A percentile compares a stretch with the other conserved stretches of the same genome.
phyloP scores from a whole-genome alignment of 2,888 invertebrate genomes.

The Tortricodes alternella region DNA sequence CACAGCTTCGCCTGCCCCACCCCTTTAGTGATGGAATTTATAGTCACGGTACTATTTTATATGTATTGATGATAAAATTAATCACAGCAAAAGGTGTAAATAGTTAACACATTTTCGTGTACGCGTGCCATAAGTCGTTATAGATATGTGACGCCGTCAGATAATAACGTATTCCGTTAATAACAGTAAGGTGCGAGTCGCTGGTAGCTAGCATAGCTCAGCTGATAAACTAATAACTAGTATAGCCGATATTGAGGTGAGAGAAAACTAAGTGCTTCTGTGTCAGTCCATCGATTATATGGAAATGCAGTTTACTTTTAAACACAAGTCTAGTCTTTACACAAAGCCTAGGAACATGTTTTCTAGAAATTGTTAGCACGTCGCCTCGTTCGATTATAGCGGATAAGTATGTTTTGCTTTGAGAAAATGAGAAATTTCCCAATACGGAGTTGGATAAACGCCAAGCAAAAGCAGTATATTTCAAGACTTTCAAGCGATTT shows the following conservation, averaged over 20 bases:
- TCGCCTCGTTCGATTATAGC: background rate
- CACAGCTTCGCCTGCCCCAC: no score
- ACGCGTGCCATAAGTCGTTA: slow-evolving; percentile 16
- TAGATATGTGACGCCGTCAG: slow-evolving; percentile 54
- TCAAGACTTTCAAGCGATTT: no score
- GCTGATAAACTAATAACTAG: slow-evolving; percentile 48
- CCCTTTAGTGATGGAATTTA: no score
- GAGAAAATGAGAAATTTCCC: background rate
- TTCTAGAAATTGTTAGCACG: background rate
- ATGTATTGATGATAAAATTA: no score
- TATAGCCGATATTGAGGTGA: slow-evolving; percentile 51
- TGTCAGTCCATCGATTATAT: slow-evolving; percentile 28
- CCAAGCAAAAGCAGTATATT: no score
- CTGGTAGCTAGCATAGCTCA: slow-evolving; percentile 30
- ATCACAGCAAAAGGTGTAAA: background rate
- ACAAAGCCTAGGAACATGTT: slow-evolving; percentile 2
- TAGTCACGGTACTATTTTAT: no score
- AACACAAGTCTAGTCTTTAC: background rate
- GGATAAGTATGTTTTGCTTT: background rate
- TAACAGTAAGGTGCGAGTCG: slow-evolving; percentile 37
- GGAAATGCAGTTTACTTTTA: slow-evolving; percentile 27
- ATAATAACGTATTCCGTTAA: slow-evolving; percentile 70
- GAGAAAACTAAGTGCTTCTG: slow-evolving; percentile 48
- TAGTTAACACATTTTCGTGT: slow-evolving; percentile 14
- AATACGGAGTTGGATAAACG: no score